Conservation (phyloP, 1,140 invertebrate genomes). For the Lepidostoma basale region DNA sequence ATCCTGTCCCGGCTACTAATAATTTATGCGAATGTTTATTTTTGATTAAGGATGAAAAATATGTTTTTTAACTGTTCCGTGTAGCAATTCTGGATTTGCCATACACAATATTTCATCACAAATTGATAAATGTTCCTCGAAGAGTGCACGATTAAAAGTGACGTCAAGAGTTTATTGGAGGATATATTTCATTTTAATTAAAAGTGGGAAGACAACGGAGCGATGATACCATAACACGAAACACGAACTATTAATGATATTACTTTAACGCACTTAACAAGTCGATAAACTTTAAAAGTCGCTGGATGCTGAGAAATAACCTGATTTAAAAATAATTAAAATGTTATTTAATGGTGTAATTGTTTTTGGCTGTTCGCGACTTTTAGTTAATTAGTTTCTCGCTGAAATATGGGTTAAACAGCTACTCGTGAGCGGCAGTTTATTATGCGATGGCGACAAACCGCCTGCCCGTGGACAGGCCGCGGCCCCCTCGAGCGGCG, state of each 20-base stretch:
- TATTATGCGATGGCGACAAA: conserved; percentile 30
- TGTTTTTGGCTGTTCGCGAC: too few species aligned
- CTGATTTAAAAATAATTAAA: neutral
- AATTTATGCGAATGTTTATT: neutral
- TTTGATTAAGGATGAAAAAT: conserved; percentile 16
- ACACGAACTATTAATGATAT: neutral
- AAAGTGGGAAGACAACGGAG: conserved; percentile 22
- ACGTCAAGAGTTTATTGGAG: neutral
- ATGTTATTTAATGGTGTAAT: neutral
- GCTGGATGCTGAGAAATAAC: neutral
- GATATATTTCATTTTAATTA: conserved; percentile 24
- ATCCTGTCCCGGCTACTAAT: neutral
- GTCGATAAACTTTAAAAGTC: neutral
- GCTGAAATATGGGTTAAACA: conserved; percentile 30
- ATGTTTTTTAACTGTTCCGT: neutral
- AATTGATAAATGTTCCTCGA: neutral
- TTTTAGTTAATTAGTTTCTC: too few species aligned
- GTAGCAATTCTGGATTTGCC: neutral
- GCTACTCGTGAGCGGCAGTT: neutral
- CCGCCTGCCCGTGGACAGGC: neutral
- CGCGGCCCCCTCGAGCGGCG: neutral
- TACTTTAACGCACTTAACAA: neutral
- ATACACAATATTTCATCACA: neutral
- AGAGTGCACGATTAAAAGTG: neutral
- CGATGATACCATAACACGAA: conserved; percentile 15